Conservation (phyloP, 64 coral and sea anemone species). For the Orbicella faveolata region DNA sequence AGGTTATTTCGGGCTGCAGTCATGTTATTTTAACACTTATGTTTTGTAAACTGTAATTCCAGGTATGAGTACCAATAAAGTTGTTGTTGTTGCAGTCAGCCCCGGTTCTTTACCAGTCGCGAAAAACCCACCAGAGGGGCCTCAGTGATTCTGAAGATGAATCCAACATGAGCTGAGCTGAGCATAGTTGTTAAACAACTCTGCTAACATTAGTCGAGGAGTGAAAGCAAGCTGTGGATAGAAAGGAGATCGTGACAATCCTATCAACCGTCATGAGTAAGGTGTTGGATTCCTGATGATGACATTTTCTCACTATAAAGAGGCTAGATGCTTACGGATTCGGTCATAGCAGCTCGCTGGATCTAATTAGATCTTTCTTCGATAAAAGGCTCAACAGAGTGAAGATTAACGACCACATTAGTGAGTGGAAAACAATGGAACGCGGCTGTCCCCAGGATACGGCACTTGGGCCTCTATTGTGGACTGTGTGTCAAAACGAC, state of each 20-base stretch:
- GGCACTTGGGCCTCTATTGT: not conserved
- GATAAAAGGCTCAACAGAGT: constrained; percentile 27
- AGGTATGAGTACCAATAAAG: too few relatives aligned
- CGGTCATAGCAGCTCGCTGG: not conserved
- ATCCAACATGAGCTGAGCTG: too few relatives aligned
- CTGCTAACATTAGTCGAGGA: not conserved
- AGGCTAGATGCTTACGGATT: constrained; percentile 23
- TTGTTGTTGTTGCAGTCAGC: too few relatives aligned
- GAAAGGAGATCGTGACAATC: not conserved
- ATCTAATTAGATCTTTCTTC: constrained; percentile 18
- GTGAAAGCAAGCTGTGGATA: constrained; percentile 10
- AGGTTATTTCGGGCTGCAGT: too few relatives aligned
- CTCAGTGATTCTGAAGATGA: too few relatives aligned
- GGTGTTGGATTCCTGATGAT: not conserved
- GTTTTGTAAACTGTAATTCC: too few relatives aligned
- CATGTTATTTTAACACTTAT: too few relatives aligned
- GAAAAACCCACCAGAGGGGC: too few relatives aligned
- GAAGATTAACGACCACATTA: not conserved
- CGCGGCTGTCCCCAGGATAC: not conserved
- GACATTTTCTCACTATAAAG: constrained; percentile 6
- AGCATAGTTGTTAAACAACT: too few relatives aligned
- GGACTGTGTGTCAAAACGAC: constrained; percentile 51
- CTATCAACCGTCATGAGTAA: too few relatives aligned
- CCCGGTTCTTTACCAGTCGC: too few relatives aligned
- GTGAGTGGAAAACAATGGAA: constrained; percentile 20